A percentile compares a stretch with the other conserved stretches of the same genome.
Conservation (phyloP, 2,113 vertebrate genomes). For the Panthera tigris region DNA sequence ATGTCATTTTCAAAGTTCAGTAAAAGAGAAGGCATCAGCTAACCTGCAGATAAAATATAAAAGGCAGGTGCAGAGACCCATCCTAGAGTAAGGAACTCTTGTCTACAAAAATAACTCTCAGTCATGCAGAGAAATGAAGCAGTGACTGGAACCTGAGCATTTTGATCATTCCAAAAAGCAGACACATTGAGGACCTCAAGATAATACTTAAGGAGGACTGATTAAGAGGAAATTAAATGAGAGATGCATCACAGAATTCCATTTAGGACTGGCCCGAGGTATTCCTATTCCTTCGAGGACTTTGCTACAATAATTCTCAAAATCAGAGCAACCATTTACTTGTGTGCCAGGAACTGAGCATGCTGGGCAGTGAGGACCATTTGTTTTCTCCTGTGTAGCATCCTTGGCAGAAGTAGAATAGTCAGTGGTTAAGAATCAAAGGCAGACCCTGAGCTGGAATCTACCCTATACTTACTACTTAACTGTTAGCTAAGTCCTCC, state of each 20-base stretch:
- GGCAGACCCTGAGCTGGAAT: not conserved
- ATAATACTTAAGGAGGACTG: not conserved
- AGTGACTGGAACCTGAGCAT: rapidly evolving
- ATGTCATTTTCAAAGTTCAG: conserved; percentile 39
- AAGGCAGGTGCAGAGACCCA: not conserved
- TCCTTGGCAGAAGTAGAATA: not conserved
- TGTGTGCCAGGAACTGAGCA: not conserved
- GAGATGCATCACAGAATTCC: rapidly evolving
- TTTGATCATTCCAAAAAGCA: not conserved
- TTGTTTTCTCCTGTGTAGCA: too few species aligned
- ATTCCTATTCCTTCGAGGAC: not conserved
- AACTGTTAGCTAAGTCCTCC: not conserved
- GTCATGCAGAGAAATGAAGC: not conserved
- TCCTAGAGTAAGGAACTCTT: not conserved
- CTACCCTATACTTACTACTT: not conserved
- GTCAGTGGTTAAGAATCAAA: not conserved
- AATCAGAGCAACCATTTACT: not conserved
- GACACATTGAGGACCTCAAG: not conserved
- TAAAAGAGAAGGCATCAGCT: not conserved
- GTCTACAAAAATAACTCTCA: not conserved
- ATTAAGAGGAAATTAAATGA: not conserved
- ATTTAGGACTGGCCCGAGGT: rapidly evolving
- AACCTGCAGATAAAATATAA: not conserved
- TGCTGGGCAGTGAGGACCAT: rapidly evolving
- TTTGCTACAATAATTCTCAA: not conserved